These are phyloP conservation scores for Thomomys bottae DNA, from an alignment of 2,113 vertebrate species.

Conservation along the genomic window DNA sequence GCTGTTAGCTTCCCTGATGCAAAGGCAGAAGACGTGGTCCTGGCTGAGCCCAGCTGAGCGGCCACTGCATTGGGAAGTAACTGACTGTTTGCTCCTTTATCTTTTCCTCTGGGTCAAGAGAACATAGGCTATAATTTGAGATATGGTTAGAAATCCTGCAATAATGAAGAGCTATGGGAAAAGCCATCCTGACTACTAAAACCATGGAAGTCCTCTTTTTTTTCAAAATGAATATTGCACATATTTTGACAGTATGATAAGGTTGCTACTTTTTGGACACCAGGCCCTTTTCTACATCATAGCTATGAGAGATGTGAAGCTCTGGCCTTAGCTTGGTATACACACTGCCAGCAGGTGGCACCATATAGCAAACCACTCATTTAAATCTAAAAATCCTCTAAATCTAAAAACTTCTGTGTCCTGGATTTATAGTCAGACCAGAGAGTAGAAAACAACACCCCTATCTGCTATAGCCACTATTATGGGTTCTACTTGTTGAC, in stretches of 20 bases:
- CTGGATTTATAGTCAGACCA: conserved; percentile 2
- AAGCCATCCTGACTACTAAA: not conserved
- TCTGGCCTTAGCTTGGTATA: not conserved
- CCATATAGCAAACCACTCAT: conserved; percentile 61
- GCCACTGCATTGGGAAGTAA: not conserved
- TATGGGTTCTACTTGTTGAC: not conserved
- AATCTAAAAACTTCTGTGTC: not conserved
- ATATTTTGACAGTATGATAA: not conserved
- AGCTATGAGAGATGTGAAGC: not conserved
- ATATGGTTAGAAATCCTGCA: not conserved
- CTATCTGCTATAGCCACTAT: not conserved
- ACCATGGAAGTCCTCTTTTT: not conserved
- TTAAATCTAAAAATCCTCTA: not conserved
- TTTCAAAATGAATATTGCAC: not conserved
- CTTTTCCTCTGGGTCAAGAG: not conserved
- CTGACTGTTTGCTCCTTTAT: not conserved
- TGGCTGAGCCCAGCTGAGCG: not conserved
- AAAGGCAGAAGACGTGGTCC: not conserved
- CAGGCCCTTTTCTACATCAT: fast-evolving
- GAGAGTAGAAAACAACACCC: not conserved
- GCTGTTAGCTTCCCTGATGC: not conserved
- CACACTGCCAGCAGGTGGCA: conserved; percentile 60
- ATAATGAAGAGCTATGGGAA: not conserved
- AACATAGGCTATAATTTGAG: not conserved
- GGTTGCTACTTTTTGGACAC: not conserved